A percentile compares a stretch with the other conserved stretches of the same genome.
These are phyloP conservation scores for Sandelia bainsii DNA, from an alignment of 2,797 vertebrate genomes.

Conservation along the genomic window DNA sequence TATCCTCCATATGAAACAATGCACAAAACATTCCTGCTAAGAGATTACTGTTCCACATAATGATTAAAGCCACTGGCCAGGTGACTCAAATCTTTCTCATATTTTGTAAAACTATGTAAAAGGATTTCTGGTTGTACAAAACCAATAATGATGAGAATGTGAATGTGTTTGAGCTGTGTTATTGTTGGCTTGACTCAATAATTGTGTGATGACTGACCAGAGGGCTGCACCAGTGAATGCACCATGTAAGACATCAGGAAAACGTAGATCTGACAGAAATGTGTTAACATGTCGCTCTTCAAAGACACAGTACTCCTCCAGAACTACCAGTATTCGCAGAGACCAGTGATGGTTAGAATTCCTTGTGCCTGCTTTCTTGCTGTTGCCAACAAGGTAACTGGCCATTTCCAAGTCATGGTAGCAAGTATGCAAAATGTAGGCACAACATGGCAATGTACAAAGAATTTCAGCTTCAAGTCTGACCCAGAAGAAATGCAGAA, in stretches of 20 bases:
- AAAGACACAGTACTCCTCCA: conserved; percentile 1
- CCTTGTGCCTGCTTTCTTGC: neutral
- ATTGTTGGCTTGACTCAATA: neutral
- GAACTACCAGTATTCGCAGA: neutral
- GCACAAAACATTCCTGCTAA: neutral
- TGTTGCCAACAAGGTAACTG: neutral
- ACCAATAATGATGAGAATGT: neutral
- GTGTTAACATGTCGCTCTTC: neutral
- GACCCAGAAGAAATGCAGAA: conserved; percentile 1
- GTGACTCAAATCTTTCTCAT: neutral
- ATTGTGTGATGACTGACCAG: neutral
- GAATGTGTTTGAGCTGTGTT: too few relatives aligned
- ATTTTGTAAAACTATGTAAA: neutral
- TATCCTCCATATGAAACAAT: conserved; percentile 5
- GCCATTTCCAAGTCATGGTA: neutral
- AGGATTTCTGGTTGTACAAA: neutral
- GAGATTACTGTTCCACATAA: neutral
- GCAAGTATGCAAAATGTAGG: neutral
- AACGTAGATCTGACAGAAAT: neutral
- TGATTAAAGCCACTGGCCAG: neutral
- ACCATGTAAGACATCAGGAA: neutral
- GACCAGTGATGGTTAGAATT: neutral
- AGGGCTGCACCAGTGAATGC: neutral
- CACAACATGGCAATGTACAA: neutral
- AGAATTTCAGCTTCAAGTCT: neutral